Evolutionary conservation across 2,797 vertebrate species (phyloP), one percentile per base, ranked within the genome.

Genomic region (Myotis daubentonii): DNA sequence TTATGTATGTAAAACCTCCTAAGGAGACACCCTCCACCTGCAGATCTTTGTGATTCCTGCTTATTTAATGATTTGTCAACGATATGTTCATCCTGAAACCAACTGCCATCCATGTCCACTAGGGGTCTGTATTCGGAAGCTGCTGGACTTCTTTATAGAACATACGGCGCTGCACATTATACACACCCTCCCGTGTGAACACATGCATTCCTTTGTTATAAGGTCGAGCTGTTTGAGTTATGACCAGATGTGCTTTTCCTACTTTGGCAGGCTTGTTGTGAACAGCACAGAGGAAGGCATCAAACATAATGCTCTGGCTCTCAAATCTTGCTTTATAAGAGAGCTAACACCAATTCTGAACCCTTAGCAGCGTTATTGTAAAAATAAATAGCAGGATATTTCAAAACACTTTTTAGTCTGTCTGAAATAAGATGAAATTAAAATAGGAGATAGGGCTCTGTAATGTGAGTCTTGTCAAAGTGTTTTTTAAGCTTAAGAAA

Each of bases 41-140:
- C 41, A 83, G 44, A 41, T 74, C 68, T 60, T 8, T 36, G 12
- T 55, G 47, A 71, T 86, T 92, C 89, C 53, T 89, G 33, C 30
- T 86, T 83, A n/a, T 30, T 79, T 55, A 82, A 65, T 44, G 51
- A 84, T 9, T 38, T 44, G 22, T 68, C 55, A 81, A 71, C 15
- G 38, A 6, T 51, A 41, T 9, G 38, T 28, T 86, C 53, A 71
- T 68, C 30, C 23, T 44, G 80, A 96, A 91, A 81, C 11, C 36
- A 88, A 55, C 6, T 9, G n/a, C 66, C 91, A 36, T 7, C 12
- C 23, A 33, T 72, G 85, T 49, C 95, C 95, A 96, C 95, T 80
- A 95, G 95, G 75, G 90, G 95, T 93, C 95, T 83, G 96, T 92
- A 65, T 65, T 76, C 30, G 25, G 62, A 91, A 89, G 82, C 53